These are phyloP conservation scores for Troides helena DNA, from an alignment of 2,888 invertebrate genomes.

Conservation along the genomic window DNA sequence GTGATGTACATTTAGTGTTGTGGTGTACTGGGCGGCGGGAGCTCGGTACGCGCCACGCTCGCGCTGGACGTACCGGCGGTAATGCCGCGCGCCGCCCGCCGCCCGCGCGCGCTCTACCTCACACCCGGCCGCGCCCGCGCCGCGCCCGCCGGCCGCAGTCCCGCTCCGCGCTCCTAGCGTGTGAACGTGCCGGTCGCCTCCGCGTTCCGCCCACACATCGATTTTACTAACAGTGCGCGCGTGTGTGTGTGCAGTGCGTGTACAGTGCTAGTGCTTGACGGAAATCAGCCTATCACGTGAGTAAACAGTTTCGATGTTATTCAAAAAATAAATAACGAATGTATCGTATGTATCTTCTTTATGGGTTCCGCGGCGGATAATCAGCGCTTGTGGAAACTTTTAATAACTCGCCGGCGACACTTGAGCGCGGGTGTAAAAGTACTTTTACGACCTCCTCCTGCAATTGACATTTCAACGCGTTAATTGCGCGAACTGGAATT, in stretches of 20 bases:
- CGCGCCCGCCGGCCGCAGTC: constrained; percentile 19
- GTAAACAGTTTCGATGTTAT: constrained; percentile 8
- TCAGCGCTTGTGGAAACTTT: constrained; percentile 31
- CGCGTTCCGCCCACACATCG: constrained; percentile 25
- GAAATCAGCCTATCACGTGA: constrained; percentile 11
- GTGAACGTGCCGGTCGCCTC: constrained; percentile 6
- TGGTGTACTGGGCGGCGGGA: no score
- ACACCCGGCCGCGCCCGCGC: no score
- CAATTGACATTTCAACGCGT: constrained; percentile 19
- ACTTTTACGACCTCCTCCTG: constrained; percentile 5
- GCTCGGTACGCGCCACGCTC: background rate
- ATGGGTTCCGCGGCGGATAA: constrained; percentile 23
- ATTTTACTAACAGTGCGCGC: constrained; percentile 26
- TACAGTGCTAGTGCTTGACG: constrained; percentile 17
- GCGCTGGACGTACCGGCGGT: constrained; percentile 11
- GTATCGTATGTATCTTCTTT: constrained; percentile 19
- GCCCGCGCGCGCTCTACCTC: no score
- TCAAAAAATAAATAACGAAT: no score
- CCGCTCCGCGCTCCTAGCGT: constrained; percentile 12
- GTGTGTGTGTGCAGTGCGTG: constrained; percentile 27
- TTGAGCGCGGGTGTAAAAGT: constrained; percentile 15
- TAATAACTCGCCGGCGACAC: constrained; percentile 22
- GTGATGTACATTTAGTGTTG: no score
- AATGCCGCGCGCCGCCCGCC: background rate
- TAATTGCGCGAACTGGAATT: constrained; percentile 8